phyloP scores from a whole-genome alignment of 2,113 vertebrate genomes.

The Tinamus guttatus region DNA sequence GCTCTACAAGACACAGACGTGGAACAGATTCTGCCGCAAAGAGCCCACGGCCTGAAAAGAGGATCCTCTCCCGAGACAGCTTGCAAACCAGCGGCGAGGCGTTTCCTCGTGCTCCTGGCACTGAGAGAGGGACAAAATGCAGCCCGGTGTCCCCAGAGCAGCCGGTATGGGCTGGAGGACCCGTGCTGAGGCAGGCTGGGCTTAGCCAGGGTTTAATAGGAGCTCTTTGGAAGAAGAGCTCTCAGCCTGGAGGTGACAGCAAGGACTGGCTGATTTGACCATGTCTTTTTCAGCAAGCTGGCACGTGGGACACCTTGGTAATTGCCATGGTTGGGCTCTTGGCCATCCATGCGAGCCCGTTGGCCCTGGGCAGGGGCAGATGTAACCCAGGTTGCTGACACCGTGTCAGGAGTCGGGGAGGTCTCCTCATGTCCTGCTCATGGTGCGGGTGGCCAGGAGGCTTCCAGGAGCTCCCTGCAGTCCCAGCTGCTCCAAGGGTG shows the following conservation, averaged over 20 bases:
- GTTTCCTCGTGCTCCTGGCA: neutral
- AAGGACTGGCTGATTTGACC: slow-evolving; percentile 2
- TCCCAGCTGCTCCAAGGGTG: neutral
- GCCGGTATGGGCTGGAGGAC: slow-evolving; percentile 35
- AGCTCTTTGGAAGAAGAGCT: slow-evolving; percentile 25
- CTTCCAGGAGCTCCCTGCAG: neutral
- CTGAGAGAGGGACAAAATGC: slow-evolving; percentile 36
- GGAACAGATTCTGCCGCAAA: slow-evolving; percentile 2
- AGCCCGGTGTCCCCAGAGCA: slow-evolving; percentile 46
- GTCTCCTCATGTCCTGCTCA: neutral
- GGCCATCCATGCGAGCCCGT: neutral
- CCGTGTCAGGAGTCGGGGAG: rapidly evolving
- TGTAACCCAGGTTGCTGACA: neutral
- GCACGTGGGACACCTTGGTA: neutral
- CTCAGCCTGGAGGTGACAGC: slow-evolving; percentile 50
- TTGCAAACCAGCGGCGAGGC: neutral
- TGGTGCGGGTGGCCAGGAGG: neutral
- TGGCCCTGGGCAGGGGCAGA: neutral
- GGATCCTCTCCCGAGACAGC: slow-evolving; percentile 6
- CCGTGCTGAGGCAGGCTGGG: slow-evolving; percentile 30
- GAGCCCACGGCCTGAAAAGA: slow-evolving; percentile 17
- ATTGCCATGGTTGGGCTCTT: neutral
- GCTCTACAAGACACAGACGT: neutral
- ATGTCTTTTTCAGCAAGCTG: neutral
- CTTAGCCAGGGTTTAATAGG: neutral